These are phyloP conservation scores for Pachyseris speciosa DNA, from an alignment of 64 coral and sea anemone genomes.

Conservation along the genomic window DNA sequence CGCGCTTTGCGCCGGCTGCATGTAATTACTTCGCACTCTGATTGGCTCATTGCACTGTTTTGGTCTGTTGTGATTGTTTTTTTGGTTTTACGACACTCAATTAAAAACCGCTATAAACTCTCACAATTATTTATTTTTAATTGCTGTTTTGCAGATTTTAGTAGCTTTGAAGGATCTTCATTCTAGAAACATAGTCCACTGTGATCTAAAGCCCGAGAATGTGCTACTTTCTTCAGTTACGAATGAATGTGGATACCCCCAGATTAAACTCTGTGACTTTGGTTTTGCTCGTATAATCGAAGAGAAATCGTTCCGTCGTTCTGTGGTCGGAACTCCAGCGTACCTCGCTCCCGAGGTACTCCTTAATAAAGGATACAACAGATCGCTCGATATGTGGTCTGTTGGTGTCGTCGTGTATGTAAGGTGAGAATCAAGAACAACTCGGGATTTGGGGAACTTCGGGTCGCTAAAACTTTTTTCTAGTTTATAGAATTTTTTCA, in stretches of 20 bases:
- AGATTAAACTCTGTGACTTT: conserved; percentile 98
- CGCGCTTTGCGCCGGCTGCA: no score
- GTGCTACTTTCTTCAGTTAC: conserved; percentile 81
- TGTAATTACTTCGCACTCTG: no score
- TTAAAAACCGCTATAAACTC: no score
- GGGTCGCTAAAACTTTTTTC: no score
- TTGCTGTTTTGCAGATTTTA: conserved; percentile 69
- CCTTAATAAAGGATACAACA: conserved; percentile 95
- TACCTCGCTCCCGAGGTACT: conserved; percentile 96
- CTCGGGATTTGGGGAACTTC: no score
- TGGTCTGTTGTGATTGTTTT: no score
- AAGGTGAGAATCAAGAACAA: conserved; percentile 65
- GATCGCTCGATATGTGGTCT: conserved; percentile 99
- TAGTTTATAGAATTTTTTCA: not conserved
- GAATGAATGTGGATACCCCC: conserved; percentile 81
- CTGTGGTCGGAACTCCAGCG: conserved; percentile 94
- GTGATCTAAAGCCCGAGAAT: conserved; percentile 98
- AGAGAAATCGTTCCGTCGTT: conserved; percentile 98
- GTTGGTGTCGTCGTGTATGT: conserved; percentile 98
- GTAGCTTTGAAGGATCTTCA: conserved; percentile 95
- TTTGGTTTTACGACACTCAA: no score
- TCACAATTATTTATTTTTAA: not conserved
- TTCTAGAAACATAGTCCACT: conserved; percentile 96
- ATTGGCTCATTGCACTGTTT: no score
- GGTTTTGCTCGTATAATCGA: conserved; percentile 99